Conservation (phyloP, 2,113 vertebrate genomes). For the Lates calcarifer region DNA sequence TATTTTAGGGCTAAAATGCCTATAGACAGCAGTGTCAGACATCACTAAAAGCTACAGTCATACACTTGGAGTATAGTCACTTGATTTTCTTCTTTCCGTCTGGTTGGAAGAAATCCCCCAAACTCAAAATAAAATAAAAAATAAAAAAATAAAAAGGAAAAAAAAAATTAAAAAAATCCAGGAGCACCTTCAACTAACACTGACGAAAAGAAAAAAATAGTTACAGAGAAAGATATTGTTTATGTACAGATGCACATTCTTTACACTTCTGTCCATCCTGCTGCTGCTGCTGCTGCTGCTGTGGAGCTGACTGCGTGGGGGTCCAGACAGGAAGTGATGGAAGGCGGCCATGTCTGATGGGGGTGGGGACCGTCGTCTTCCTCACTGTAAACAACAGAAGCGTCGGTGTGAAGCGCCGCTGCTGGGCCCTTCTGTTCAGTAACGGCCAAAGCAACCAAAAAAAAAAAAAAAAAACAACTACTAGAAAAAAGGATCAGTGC, state of each 20-base stretch:
- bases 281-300: constrained; percentile 83
- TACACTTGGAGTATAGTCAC: constrained; percentile 77
- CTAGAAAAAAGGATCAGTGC: constrained; percentile 87
- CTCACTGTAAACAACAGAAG: constrained; percentile 88
- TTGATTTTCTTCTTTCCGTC: constrained; percentile 68
- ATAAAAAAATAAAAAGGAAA: constrained; percentile 35
- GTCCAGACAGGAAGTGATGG: constrained; percentile 52
- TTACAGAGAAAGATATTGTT: constrained; percentile 83
- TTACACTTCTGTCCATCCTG: constrained; percentile 86
- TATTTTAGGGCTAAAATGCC: constrained; percentile 84
- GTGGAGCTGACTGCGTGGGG: constrained; percentile 77
- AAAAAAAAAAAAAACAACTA: constrained; percentile 61
- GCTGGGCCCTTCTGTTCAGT: constrained; percentile 78
- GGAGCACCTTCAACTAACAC: constrained; percentile 91
- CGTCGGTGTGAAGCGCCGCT: constrained; percentile 82
- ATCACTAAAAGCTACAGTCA: constrained; percentile 88
- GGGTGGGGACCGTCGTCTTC: constrained; percentile 77
- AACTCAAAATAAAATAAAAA: constrained; percentile 70
- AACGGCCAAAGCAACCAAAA: constrained; percentile 76
- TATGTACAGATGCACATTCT: constrained; percentile 97
- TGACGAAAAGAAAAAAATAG: constrained; percentile 82
- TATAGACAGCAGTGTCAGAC: constrained; percentile 93
- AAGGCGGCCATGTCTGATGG: constrained; percentile 65
- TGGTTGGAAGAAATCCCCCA: constrained; percentile 80
- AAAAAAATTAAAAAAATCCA: constrained; percentile 50